Evolutionary conservation across 2,888 invertebrate species (phyloP), one percentile per base, ranked within the genome.

Genomic region (Drosophila silvestris): DNA sequence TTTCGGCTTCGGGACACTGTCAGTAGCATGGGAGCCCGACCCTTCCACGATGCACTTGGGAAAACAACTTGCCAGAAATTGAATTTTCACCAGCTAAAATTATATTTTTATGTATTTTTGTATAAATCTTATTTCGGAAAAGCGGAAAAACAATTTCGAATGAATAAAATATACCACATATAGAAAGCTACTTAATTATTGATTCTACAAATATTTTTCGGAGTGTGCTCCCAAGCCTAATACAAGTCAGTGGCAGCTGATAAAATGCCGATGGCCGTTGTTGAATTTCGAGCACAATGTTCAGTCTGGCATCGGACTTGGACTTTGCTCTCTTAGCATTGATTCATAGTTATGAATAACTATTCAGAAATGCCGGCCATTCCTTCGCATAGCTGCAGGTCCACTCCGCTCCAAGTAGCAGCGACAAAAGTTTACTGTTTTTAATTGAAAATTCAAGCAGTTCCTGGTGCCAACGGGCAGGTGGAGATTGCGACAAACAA

Each of bases 291-390:
- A 53, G 66, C 64, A 59, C 60, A 50, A 77, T 77, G 65, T 35
- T 56, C 26, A 26, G 26, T 37, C 39, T 57, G 26, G 57, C 66
- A 65, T 68, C 71, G 63, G 66, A 67, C 63, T 77, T 82, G 82
- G 83, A 78, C 86, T 86, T 83, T 83, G 78, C 68, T 82, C 82
- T 79, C 64, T 60, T 37, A 41, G 82, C 82, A 87, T 83, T 87
- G 85, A 83, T 87, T 83, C 83, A 87, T 79, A 71, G 79, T 79
- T 87, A 77, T 83, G 85, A 83, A 83, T 84, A 86, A 81, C 78
- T 73, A 79, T 83, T 83, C 87, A 81, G 58, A 67, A 86, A 86
- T 81, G 72, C 47, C 62, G 58, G 60, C 33, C 54, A 33, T 22
- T 44, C 37, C 52, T n/a, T 58, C 22, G 30, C 44, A 35, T 26